phyloP scores from a whole-genome alignment of 1,140 invertebrate species.

The Thaumetopoea pityocampa region DNA sequence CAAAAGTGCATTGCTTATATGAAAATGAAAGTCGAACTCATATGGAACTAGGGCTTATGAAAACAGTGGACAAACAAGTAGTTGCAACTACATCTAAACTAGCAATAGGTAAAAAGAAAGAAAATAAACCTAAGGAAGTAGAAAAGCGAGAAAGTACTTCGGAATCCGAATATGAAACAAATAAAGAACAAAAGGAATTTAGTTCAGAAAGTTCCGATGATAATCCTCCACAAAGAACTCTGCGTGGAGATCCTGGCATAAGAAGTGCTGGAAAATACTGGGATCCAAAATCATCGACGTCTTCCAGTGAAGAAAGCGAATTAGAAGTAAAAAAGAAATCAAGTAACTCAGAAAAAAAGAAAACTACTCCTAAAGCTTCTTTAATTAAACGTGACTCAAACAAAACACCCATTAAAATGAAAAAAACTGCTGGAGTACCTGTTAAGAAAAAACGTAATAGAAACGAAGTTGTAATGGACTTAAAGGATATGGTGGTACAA shows the following conservation, averaged over 20 bases:
- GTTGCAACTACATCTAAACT: slow-evolving; percentile 56
- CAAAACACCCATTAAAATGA: slow-evolving; percentile 60
- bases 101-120: slow-evolving; percentile 53
- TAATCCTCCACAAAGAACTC: slow-evolving; percentile 76
- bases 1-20: slow-evolving; percentile 94
- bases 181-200: slow-evolving; percentile 60
- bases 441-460: slow-evolving; percentile 70
- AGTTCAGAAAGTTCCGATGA: slow-evolving; percentile 70
- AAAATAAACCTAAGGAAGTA: slow-evolving; percentile 50
- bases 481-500: slow-evolving; percentile 91
- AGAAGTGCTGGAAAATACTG: slow-evolving; percentile 88
- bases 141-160: slow-evolving; percentile 66
- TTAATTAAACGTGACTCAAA: slow-evolving; percentile 71
- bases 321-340: slow-evolving; percentile 59
- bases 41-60: slow-evolving; percentile 77
- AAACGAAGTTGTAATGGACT: slow-evolving; percentile 86
- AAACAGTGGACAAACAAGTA: slow-evolving; percentile 56
- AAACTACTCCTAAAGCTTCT: slow-evolving; percentile 40
- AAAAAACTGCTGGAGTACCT: slow-evolving; percentile 54
- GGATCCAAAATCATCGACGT: slow-evolving; percentile 83
- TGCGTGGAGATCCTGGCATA: slow-evolving; percentile 84
- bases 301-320: slow-evolving; percentile 75
- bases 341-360: slow-evolving; percentile 54
- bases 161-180: slow-evolving; percentile 72
- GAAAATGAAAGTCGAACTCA: slow-evolving; percentile 89